phyloP scores from a whole-genome alignment of 2,797 vertebrate genomes.

The Hemitrygon akajei region DNA sequence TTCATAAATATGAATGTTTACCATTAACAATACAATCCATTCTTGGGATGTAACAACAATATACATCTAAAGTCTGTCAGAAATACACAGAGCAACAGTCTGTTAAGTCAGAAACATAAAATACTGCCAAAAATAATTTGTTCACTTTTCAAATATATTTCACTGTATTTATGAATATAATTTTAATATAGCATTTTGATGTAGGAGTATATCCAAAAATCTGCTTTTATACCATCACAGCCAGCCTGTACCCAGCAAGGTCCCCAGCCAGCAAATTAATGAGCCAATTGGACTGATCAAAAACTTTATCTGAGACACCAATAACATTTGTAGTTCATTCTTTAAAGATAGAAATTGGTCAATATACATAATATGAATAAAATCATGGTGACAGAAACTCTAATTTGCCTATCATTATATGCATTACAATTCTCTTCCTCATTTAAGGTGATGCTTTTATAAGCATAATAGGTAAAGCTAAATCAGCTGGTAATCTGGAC shows the following conservation, averaged over 20 bases:
- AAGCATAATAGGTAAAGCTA: not conserved
- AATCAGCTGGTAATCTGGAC: not conserved
- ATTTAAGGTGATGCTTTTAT: not conserved
- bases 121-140: not conserved
- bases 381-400: not conserved
- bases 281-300: not conserved
- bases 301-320: not conserved
- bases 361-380: not conserved
- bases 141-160: not conserved
- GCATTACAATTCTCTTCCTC: not conserved
- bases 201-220: no score
- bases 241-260: not conserved
- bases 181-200: not conserved
- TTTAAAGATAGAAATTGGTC: not conserved
- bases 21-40: not conserved
- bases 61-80: not conserved
- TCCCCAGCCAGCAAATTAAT: not conserved
- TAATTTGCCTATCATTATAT: not conserved
- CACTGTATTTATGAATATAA: not conserved
- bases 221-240: not conserved
- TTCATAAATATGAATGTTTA: constrained; percentile 42
- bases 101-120: not conserved
- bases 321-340: not conserved
- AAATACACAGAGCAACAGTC: not conserved
- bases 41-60: not conserved